Evolutionary conservation across 2,888 invertebrate species (phyloP), one percentile per base, ranked within the genome.

Genomic region (Lysandra bellargus): DNA sequence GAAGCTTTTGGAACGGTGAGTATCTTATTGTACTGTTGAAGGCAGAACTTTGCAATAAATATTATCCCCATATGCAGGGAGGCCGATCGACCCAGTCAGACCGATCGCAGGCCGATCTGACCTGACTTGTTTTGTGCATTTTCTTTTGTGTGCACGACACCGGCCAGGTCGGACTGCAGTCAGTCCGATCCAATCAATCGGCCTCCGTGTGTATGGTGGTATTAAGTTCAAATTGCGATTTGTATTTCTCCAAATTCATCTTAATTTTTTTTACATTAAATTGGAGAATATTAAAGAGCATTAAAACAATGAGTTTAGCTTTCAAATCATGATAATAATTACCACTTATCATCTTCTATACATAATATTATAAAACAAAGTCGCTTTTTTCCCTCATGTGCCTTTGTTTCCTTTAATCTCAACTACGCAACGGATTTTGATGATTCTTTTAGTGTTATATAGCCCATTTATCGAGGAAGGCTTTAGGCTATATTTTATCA

Each of bases 1-100:
- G 90, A 81, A 89, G 80, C 85, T 94, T 91, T 85, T 94, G 94
- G 94, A 93, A 94, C 86, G 93, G 94, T 94, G 83, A 89, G 91
- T 84, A 72, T 49, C 9, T 49, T 9, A 83, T 75, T 49, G 7
- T 14, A 44, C n/a, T 23, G 44, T 44, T 44, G 44, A 0, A 44
- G 44, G 33, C 33, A 33, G 33, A 33, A 23, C 61, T 23, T 61
- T 61, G 23, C 23, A 61, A n/a, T 61, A 57, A 57, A 57, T 4
- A 17, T 17, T 4, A 17, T 17, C 4, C 17, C 17, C 4, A 17
- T 57, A 17, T 57, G 57, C 4, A 57, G 14, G 17, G 0, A 57
- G 4, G 4, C 17, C 17, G 4, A 57, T 57, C 57, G 57, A 57
- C 4, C 57, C 17, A 17, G 57, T 57, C 57, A 17, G 17, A 17